Conservation (phyloP, 2,113 vertebrate species). For the Piaya cayana region DNA sequence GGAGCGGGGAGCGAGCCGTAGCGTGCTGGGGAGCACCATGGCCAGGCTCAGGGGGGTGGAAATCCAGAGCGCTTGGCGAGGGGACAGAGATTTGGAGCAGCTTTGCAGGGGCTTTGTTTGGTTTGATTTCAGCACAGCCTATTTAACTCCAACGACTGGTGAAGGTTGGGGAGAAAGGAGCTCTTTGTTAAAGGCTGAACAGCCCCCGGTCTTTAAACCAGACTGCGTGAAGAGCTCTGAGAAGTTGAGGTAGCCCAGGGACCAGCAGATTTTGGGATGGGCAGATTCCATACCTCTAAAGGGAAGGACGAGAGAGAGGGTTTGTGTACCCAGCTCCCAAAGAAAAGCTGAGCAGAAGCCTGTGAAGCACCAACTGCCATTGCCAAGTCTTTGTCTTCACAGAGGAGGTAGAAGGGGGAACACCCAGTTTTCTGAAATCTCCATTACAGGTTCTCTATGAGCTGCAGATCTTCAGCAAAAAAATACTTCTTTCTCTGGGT, state of each 20-base stretch:
- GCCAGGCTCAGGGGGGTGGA: background rate
- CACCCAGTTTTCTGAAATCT: slow-evolving; percentile 39
- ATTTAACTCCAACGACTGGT: slow-evolving; percentile 20
- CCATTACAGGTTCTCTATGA: slow-evolving; percentile 52
- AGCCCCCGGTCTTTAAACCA: slow-evolving; percentile 37
- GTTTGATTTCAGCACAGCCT: slow-evolving; percentile 48
- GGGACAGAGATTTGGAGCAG: background rate
- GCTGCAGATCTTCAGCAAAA: slow-evolving; percentile 47
- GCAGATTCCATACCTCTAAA: background rate
- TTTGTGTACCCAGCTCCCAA: background rate
- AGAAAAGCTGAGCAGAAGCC: slow-evolving; percentile 6
- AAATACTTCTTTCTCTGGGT: slow-evolving; percentile 51
- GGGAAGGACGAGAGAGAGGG: background rate
- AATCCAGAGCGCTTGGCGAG: background rate
- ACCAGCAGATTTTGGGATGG: background rate
- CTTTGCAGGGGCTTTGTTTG: slow-evolving; percentile 52
- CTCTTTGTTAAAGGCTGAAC: slow-evolving; percentile 53
- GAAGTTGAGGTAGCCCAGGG: slow-evolving; percentile 51
- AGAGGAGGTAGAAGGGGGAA: slow-evolving; percentile 45
- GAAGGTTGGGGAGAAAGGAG: slow-evolving; percentile 45
- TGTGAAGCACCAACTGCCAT: background rate
- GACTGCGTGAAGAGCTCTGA: background rate
- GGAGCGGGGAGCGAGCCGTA: accelerated
- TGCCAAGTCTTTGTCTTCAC: slow-evolving; percentile 53
- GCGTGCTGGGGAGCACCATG: accelerated